phyloP scores from a whole-genome alignment of 2,797 vertebrate species.

The Perdix hodgsoniae region DNA sequence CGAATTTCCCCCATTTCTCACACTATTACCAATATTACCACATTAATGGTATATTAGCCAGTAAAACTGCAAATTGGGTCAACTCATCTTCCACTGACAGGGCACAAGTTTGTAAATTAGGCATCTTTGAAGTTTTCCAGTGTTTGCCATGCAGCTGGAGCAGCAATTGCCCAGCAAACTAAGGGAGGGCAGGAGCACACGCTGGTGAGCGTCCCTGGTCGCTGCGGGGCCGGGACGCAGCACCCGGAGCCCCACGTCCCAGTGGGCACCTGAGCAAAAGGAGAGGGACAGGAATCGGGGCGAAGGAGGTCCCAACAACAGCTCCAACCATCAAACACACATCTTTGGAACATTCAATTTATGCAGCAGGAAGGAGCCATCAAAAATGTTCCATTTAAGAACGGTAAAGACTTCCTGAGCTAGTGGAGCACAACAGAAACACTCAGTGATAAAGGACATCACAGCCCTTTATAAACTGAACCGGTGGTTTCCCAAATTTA shows the following conservation, averaged over 20 bases:
- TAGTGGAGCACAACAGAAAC: constrained; percentile 73
- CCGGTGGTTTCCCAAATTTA: constrained; percentile 77
- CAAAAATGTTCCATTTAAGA: constrained; percentile 72
- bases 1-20: constrained; percentile 39
- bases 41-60: constrained; percentile 47
- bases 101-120: constrained; percentile 45
- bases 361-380: constrained; percentile 59
- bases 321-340: neutral
- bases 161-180: neutral
- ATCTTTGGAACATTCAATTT: constrained; percentile 57
- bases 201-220: rapidly evolving
- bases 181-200: neutral
- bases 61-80: constrained; percentile 46
- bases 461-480: constrained; percentile 77
- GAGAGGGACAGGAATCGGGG: neutral
- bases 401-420: constrained; percentile 66
- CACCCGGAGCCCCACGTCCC: too few species aligned
- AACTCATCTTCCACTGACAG: constrained; percentile 57
- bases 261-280: neutral
- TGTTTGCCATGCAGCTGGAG: neutral
- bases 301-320: constrained; percentile 46
- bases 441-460: constrained; percentile 76
- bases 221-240: rapidly evolving
- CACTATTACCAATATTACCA: neutral
- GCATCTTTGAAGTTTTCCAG: neutral